A percentile compares a stretch with the other conserved stretches of the same genome.
Evolutionary conservation across 2,797 vertebrate genomes (phyloP).

Genomic region (Paratrypauchen microcephalus): DNA sequence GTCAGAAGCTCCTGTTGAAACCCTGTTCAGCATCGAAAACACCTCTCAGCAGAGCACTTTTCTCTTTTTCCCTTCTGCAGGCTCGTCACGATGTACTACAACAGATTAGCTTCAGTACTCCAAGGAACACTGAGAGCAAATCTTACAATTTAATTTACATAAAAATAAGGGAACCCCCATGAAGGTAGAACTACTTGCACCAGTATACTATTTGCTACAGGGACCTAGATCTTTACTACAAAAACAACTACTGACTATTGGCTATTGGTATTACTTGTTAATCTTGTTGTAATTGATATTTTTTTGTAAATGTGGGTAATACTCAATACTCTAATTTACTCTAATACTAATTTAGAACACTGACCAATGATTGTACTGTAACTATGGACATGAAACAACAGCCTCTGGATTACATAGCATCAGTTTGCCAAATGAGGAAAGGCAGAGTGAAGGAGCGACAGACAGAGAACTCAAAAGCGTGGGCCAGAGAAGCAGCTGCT

Average conservation of each 20-base stretch:
- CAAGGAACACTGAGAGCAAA: background rate
- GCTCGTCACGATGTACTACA: conserved; percentile 1
- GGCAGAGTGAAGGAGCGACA: conserved; percentile 23
- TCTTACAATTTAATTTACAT: background rate
- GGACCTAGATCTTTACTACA: background rate
- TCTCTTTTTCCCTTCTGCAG: background rate
- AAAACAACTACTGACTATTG: background rate
- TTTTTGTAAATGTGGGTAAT: no score
- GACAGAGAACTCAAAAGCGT: conserved; percentile 43
- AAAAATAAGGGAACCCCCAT: background rate
- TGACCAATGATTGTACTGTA: background rate
- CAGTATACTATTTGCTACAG: no score
- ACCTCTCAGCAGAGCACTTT: conserved; percentile 14
- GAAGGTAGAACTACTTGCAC: background rate
- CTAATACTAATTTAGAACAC: background rate
- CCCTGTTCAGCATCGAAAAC: conserved; percentile 45
- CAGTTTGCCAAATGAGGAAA: conserved; percentile 19
- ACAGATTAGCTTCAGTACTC: background rate
- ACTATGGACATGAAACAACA: background rate
- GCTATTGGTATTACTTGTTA: background rate
- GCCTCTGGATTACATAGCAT: background rate
- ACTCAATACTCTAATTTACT: background rate
- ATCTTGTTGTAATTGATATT: background rate
- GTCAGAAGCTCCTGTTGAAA: conserved; percentile 53
- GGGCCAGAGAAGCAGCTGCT: conserved; percentile 56